Base-by-base conservation (phyloP, 2,888 invertebrate species). In the Pharmacophagus antenor region DNA sequence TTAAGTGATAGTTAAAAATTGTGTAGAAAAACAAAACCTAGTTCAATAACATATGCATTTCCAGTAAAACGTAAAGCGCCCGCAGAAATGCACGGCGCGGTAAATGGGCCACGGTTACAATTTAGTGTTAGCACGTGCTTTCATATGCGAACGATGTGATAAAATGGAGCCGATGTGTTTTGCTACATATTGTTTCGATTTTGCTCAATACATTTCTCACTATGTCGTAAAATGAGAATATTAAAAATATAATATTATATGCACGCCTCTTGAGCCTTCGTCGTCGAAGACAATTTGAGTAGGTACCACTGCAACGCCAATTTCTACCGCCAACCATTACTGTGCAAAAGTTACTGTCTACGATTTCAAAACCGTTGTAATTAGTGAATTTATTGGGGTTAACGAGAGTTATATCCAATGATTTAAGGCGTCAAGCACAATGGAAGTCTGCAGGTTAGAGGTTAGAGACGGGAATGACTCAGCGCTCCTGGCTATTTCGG, bases 81-180 rank as follows among this genome's bases (percentile, higher is more conserved):
- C 67, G 69, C 71, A 68, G 73, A 72, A 73, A 76, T 70, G 74
- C 70, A 67, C 73, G 76, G 74, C 78, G 61, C 79, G 77, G 84
- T 86, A 84, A 86, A 87, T 88, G 84, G 87, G 80, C 77, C 74
- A 76, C 76, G 74, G 74, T 74, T 77, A 77, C 76, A 80, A 85
- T 84, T 84, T 84, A 84, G 73, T 80, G 77, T 73, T 72, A 73
- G 79, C 76, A 84, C 85, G 85, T 86, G 85, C 78, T 77, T 69
- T 80, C 79, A 83, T 84, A 82, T 79, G 71, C 73, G 72, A 82
- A 83, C 77, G 79, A 82, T 79, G 81, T 84, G 84, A 80, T 82
- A 84, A 83, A 79, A 82, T 20, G 41, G 44, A 20, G 21, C 23
- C 25, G 41, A 41, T 22, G 22, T 49, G 17, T 49, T 23, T 12